Base-by-base conservation (phyloP, 1,140 invertebrate genomes). In the Drosophila bocki region DNA sequence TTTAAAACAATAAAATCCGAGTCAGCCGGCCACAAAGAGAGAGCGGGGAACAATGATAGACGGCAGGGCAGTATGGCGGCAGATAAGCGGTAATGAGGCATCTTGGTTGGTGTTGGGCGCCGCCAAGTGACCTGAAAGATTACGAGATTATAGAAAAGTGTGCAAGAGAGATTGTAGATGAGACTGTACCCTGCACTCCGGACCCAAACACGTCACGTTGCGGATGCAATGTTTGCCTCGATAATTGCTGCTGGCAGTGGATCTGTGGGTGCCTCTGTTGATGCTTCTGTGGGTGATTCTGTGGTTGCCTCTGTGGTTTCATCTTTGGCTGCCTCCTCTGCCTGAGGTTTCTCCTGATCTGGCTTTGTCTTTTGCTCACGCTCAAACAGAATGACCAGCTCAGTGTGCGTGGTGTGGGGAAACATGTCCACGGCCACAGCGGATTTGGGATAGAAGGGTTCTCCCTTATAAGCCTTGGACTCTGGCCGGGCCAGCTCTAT, bases 391-490 rank as follows among this genome's bases (percentile, higher is more conserved):
- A 99, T 92, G 58, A 98, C 94, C 15, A 99, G 93, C 94, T 99
- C 98, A 68, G 96, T 97, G 92, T 99, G 98, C 19, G 95, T 95
- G 1, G 98, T 99, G 72, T 97, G 95, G 0, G 98, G 98, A 94
- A 99, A 99, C 95, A 99, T 95, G 91, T 99, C 98, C 2, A 99
- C 96, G 7, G 97, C 96, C 13, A 98, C 94, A 1, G 97, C 97
- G 80, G 95, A 94, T 2, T 96, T 94, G 0, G 97, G 96, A 35
- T 96, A 94, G 91, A 99, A 98, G 3, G 97, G 97, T 33, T 95
- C 94, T 0, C 97, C 97, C 32, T 94, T 93, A 82, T 97, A 96
- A 15, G 96, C 96, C 93, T 98, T 98, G 1, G 98, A 98, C 44
- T 94, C 93, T 0, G 96, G 95, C 48, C 97, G 94, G 1, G 96